phyloP scores from a whole-genome alignment of 2,888 invertebrate species.

The Abscondita cerata region DNA sequence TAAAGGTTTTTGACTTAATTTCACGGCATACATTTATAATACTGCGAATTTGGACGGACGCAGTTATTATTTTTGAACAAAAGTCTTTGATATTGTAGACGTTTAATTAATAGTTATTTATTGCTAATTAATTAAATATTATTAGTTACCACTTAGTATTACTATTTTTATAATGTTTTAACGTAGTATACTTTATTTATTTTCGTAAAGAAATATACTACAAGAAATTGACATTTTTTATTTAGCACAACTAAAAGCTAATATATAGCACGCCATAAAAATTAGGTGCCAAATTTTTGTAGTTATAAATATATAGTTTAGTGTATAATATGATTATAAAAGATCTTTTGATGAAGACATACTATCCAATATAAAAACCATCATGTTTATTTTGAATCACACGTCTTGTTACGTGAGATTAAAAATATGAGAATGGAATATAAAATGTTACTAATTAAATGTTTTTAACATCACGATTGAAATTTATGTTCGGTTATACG shows the following conservation, averaged over 20 bases:
- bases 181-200: too few relatives aligned
- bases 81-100: too few relatives aligned
- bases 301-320: constrained; percentile 1
- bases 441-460: constrained; percentile 10
- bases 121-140: too few relatives aligned
- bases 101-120: too few relatives aligned
- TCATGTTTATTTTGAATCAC: constrained; percentile 8
- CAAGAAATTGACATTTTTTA: too few relatives aligned
- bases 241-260: neutral
- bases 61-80: too few relatives aligned
- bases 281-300: constrained; percentile 2
- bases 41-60: too few relatives aligned
- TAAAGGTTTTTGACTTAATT: too few relatives aligned
- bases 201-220: too few relatives aligned
- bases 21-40: too few relatives aligned
- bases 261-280: constrained; percentile 1
- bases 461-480: neutral
- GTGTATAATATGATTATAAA: constrained; percentile 2
- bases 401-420: constrained; percentile 4
- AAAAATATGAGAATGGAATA: constrained; percentile 9
- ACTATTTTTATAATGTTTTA: too few relatives aligned
- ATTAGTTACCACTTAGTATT: too few relatives aligned
- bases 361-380: constrained; percentile 4
- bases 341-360: neutral
- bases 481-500: constrained; percentile 2